Evolutionary conservation across 2,888 invertebrate genomes (phyloP).

Genomic region (Spodoptera picta): DNA sequence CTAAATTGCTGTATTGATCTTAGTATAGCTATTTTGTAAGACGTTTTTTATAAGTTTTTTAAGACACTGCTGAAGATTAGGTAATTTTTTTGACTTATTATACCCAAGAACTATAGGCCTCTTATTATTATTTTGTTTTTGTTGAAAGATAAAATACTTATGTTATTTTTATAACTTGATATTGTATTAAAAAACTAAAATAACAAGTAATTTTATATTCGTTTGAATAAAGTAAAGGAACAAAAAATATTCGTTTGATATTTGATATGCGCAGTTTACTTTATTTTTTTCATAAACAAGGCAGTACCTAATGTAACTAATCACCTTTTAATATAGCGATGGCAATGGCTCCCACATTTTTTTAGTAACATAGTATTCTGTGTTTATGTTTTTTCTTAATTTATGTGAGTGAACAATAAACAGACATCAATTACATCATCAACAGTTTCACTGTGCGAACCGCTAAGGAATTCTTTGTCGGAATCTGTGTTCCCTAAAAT

Average conservation of each 20-base stretch:
- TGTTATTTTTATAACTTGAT: slow-evolving; percentile 16
- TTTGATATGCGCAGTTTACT: slow-evolving; percentile 12
- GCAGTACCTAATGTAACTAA: no score
- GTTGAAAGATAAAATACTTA: slow-evolving; percentile 7
- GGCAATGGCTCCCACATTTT: no score
- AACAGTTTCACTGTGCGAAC: no score
- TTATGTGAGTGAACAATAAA: no score
- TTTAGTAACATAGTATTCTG: no score
- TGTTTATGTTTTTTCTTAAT: no score
- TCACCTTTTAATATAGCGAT: no score
- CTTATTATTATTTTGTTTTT: slow-evolving; percentile 32
- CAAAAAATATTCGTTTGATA: slow-evolving; percentile 16
- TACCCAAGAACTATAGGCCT: slow-evolving; percentile 5
- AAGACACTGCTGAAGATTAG: not conserved
- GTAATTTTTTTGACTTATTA: not conserved
- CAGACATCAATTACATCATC: no score
- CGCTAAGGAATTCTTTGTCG: no score
- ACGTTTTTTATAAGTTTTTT: not conserved
- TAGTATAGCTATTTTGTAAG: not conserved
- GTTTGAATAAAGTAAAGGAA: slow-evolving; percentile 2
- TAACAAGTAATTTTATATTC: slow-evolving; percentile 14
- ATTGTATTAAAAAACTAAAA: slow-evolving; percentile 9
- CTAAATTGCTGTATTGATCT: slow-evolving; percentile 1
- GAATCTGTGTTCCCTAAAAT: no score
- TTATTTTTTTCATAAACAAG: no score